Base-by-base conservation (phyloP, 1,140 invertebrate genomes). In the Drosophila guanche region DNA sequence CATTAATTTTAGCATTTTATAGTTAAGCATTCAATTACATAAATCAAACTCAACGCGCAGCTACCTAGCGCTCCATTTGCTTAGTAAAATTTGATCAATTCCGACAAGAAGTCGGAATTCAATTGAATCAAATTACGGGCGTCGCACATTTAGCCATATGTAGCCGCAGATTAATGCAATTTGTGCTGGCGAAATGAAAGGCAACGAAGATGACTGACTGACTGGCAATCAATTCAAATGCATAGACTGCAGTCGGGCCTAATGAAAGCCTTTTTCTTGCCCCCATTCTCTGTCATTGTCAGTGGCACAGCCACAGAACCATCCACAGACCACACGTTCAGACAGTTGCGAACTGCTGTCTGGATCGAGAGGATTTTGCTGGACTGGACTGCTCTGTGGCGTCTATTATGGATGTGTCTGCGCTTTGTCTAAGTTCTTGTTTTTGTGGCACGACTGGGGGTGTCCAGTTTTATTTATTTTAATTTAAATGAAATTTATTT, bases 401-500 rank as follows among this genome's bases (percentile, higher is more conserved):
- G 14, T 7, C 62, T 33, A 67, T 68, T 68, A 72, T 62, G 72
- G 42, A 66, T 69, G 56, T 78, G 60, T 77, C 75, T 76, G 76
- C 65, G 62, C 60, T 85, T 79, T 63, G 76, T 76, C 80, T 85
- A 84, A 85, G 59, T 54, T 74, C 61, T 79, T 81, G 81, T 85
- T 81, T 75, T 84, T 75, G 72, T 41, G 61, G 14, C 52, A 43
- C 22, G 16, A 8, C 27, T 41, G 51, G 12, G 12, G 33, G 56
- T 51, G 29, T 40, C 52, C 37, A 61, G 63, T 88, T 88, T 86
- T 88, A 88, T 88, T 88, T 88, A 88, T 88, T 88, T 86, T 88
- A 86, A 86, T 83, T 88, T 77, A 88, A 88, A 88, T 86, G 74
- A 81, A 86, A 88, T 88, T 76, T 88, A 88, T 88, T 88, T 88